A percentile compares a stretch with the other conserved stretches of the same genome.
These are phyloP conservation scores for Epinephelus cyanopodus DNA, from an alignment of 2,113 vertebrate species.

Conservation along the genomic window DNA sequence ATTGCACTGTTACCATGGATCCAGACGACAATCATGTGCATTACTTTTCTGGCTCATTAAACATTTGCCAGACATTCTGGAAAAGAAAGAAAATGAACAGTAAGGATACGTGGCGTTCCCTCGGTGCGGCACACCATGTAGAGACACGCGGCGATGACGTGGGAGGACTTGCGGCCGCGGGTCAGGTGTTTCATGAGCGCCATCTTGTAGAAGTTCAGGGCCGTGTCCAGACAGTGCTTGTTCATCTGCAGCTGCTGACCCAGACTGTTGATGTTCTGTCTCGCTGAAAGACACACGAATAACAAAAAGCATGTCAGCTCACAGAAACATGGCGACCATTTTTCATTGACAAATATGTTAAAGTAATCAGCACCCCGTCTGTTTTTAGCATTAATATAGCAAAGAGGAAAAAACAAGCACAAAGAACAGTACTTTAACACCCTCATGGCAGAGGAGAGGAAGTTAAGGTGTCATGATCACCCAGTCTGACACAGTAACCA, in stretches of 20 bases:
- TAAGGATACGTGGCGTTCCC: conserved; percentile 97
- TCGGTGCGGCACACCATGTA: conserved; percentile 98
- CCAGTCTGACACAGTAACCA: not conserved
- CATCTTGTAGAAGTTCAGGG: conserved; percentile 99
- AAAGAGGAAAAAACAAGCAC: not conserved
- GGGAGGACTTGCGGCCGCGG: conserved; percentile 88
- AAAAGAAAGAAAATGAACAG: not conserved
- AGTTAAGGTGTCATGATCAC: not conserved
- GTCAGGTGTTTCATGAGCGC: conserved; percentile 93
- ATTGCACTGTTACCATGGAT: too few species aligned
- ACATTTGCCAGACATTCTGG: too few species aligned
- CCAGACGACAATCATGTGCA: too few species aligned
- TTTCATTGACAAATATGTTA: not conserved
- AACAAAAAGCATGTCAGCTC: not conserved
- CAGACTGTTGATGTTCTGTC: conserved; percentile 91
- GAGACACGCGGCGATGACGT: conserved; percentile 94
- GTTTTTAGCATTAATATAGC: not conserved
- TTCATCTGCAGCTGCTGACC: conserved; percentile 97
- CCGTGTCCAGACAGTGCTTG: conserved; percentile 95
- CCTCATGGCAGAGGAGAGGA: not conserved
- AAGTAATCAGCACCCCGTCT: not conserved
- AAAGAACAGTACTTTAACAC: too few species aligned
- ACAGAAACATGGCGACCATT: not conserved
- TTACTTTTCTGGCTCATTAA: too few species aligned
- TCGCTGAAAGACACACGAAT: conserved; percentile 78